These are phyloP conservation scores for Pantelozetes paolii DNA, from an alignment of 2,888 invertebrate genomes.

Conservation along the genomic window DNA sequence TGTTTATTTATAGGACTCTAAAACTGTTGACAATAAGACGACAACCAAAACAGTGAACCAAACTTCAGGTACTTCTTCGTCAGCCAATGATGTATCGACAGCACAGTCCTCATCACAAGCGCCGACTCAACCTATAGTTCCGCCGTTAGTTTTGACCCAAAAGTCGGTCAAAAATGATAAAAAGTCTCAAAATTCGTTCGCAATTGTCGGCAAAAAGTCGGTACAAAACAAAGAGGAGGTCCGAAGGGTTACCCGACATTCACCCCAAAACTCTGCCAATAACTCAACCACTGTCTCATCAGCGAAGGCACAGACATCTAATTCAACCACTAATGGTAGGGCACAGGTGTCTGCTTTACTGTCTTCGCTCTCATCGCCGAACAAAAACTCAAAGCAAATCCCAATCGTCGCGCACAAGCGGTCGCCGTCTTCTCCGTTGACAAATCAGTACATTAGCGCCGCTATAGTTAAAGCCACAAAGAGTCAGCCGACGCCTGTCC, in stretches of 20 bases:
- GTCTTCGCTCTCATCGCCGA: slow-evolving; percentile 11
- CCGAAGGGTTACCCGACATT: slow-evolving; percentile 23
- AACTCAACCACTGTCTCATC: not conserved
- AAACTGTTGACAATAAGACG: not conserved
- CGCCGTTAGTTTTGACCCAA: not conserved
- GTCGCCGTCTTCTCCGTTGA: slow-evolving; percentile 19
- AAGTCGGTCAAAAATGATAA: slow-evolving; percentile 14
- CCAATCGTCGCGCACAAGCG: slow-evolving; percentile 17
- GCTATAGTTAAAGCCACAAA: slow-evolving; percentile 22
- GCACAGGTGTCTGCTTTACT: not conserved
- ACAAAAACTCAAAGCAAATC: slow-evolving; percentile 1
- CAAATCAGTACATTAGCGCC: not conserved
- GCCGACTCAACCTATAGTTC: not conserved
- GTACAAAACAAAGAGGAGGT: slow-evolving; percentile 5
- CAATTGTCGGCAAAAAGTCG: not conserved
- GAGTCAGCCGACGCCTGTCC: slow-evolving; percentile 22
- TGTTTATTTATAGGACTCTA: not conserved
- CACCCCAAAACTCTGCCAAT: slow-evolving; percentile 2
- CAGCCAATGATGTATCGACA: not conserved
- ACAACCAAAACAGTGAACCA: not conserved
- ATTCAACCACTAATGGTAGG: not conserved
- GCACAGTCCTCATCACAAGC: not conserved
- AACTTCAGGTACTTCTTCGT: not conserved
- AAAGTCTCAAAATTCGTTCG: slow-evolving; percentile 15
- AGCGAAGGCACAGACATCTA: not conserved